A percentile compares a stretch with the other conserved stretches of the same genome.
phyloP scores from a whole-genome alignment of 2,113 vertebrate species.

The Chloropsis hardwickii region DNA sequence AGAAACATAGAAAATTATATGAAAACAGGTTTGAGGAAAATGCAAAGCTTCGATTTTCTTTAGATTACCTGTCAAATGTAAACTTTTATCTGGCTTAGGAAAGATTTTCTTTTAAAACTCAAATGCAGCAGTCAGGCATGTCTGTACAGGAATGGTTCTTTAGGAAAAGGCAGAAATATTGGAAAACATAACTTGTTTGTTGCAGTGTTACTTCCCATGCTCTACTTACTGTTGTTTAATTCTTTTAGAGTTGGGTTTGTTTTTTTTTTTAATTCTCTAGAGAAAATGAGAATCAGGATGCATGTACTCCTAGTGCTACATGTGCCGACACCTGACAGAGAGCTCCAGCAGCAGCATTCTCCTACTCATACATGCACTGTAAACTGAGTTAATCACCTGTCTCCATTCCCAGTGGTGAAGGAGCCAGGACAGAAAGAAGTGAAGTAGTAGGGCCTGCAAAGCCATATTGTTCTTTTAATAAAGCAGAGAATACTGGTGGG shows the following conservation, averaged over 20 bases:
- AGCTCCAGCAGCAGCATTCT: background rate
- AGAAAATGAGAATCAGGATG: background rate
- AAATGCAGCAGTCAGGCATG: background rate
- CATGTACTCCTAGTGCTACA: background rate
- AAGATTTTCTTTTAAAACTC: background rate
- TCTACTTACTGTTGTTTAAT: background rate
- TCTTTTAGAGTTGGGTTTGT: fast-evolving
- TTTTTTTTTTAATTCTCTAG: background rate
- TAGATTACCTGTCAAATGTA: background rate
- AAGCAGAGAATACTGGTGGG: background rate
- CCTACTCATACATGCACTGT: background rate
- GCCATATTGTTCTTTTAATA: background rate
- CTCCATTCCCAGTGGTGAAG: background rate
- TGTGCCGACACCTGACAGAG: background rate
- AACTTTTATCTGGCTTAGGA: background rate
- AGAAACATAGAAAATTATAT: background rate
- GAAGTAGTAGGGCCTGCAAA: background rate
- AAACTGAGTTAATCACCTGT: background rate
- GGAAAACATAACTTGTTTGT: background rate
- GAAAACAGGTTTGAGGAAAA: background rate
- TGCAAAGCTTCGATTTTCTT: background rate
- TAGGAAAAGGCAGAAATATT: background rate
- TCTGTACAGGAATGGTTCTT: background rate
- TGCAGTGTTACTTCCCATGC: background rate
- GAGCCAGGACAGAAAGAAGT: background rate